Evolutionary conservation across 2,888 invertebrate genomes (phyloP), one percentile per base, ranked within the genome.

Genomic region (Apodemia mormo): DNA sequence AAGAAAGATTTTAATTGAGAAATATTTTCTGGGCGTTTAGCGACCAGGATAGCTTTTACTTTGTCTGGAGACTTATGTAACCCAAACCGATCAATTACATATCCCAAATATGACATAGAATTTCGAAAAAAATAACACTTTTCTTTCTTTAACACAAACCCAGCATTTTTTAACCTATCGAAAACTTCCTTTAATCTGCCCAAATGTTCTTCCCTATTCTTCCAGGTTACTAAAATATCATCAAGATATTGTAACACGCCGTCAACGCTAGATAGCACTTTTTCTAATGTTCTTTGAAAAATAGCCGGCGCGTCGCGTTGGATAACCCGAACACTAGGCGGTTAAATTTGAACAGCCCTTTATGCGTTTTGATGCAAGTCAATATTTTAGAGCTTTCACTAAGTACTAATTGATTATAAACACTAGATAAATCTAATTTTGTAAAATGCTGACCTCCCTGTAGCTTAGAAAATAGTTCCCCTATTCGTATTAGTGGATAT

Each of bases 221-320:
- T 37, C 0, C 75, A 74, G 0, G 74, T 74, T 0, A 77, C 72
- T n/a, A 76, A 70, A 0, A 75, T 37, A 22, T 76, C 76, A 37
- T 77, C 75, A 2, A 75, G 58, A 30, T 75, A 76, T 14, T 75
- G 68, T 0, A 72, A 71, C n/a, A 76, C 72, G 2, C 49, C 30
- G 4, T 71, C 73, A 30, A 76, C 12, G 54, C 68, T 66, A 2
- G 61, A 72, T 22, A 74, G 72, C 7, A 73, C 0, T 5, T 72
- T 65, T 61, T 76, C 76, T 30, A 74, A 14, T 0, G 67, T 68
- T n/a, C 73, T 70, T 66, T 77, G 76, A 68, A 78, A 78, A n/a
- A 74, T 75, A 1, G 74, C 76, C 6, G 77, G 75, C 10, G 75
- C 6, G 77, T 74, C 10, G 75, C 75, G 2, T 74, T 76, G 0